phyloP scores from a whole-genome alignment of 2,888 invertebrate genomes.

The Pseudococcus longispinus region DNA sequence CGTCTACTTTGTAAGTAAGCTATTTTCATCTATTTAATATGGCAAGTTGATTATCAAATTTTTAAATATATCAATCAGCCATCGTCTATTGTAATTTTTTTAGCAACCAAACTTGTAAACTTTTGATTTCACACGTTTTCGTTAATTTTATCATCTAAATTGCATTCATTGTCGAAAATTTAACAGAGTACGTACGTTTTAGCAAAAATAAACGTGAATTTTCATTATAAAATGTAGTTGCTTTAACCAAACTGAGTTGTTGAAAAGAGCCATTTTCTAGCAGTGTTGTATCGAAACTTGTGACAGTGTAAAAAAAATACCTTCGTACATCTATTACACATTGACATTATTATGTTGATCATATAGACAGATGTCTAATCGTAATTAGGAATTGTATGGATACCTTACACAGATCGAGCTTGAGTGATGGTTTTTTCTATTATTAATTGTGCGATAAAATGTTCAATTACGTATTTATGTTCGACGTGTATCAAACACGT shows the following conservation, averaged over 20 bases:
- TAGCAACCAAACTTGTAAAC: neutral
- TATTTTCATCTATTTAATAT: constrained; percentile 7
- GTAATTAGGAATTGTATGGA: neutral
- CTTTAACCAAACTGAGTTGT: neutral
- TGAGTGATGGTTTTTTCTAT: neutral
- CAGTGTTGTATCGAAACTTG: neutral
- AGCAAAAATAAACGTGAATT: neutral
- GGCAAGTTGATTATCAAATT: neutral
- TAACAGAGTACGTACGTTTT: neutral
- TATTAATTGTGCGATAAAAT: neutral
- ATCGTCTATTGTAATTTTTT: neutral
- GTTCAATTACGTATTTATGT: neutral
- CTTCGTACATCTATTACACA: neutral
- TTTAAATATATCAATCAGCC: neutral
- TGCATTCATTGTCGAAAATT: neutral
- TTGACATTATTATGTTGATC: too few species aligned
- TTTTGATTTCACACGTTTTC: neutral
- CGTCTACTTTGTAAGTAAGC: neutral
- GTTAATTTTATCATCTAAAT: neutral
- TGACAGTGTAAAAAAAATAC: neutral
- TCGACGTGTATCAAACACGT: neutral
- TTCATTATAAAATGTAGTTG: neutral
- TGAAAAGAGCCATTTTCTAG: neutral
- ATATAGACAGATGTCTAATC: too few species aligned
- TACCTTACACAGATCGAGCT: neutral